Base-by-base conservation (phyloP, 2,113 vertebrate genomes). In the Rhinogobius similis region DNA sequence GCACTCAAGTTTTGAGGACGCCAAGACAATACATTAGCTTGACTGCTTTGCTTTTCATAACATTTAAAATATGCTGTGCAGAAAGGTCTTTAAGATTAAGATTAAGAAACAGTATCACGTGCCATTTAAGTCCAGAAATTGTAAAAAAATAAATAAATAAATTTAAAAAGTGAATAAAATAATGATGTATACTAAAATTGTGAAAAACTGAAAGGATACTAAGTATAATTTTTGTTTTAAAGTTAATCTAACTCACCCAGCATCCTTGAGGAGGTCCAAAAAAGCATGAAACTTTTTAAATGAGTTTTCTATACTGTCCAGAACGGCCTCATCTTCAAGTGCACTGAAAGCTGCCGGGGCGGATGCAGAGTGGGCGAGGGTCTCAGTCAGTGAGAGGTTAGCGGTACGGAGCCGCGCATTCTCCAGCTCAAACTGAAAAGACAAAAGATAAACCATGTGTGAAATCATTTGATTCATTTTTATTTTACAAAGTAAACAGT, bases 211-310 rank as follows among this genome's bases (percentile, higher is more conserved):
- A 46, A 46, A 46, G 43, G 4, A 46, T 20, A 6, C 43, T 46
- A 16, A 46, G 1, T 18, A 46, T 16, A 18, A n/a, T n/a, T n/a
- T n/a, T n/a, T n/a, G n/a, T n/a, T n/a, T n/a, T n/a, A 20, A 7
- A 36, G 32, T 36, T 3, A 36, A 36, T 36, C 32, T 36, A 36
- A 82, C 93, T 32, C 89, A 98, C 98, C 98, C 97, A 65, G 98
- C 96, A 80, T 98, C 96, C 88, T 94, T 96, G 75, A 99, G 95
- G 63, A 98, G 95, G 86, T 98, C 97, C 86, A 99, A 92, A 88
- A 99, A 99, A 44, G 96, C 95, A 41, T 99, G 96, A 75, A 99
- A 99, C 89, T 98, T 99, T 68, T 87, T 92, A 43, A 98, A 99
- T 39, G 97, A 97, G 20, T 77, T 94, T 85, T 98, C 97, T 52